phyloP scores from a whole-genome alignment of 2,113 vertebrate genomes.

The Aviceda subcristata region DNA sequence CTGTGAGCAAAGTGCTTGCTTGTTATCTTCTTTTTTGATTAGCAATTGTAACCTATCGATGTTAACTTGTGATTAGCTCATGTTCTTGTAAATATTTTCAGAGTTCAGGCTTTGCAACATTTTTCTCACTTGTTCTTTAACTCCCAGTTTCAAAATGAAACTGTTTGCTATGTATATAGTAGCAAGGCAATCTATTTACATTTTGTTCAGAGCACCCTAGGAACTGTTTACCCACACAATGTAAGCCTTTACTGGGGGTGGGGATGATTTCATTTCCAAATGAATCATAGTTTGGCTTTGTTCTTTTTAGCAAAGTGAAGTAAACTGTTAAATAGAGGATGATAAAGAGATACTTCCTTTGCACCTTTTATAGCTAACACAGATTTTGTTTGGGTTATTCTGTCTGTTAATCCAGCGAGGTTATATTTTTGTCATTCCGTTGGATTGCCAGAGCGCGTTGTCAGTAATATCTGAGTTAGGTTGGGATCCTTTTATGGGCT shows the following conservation, averaged over 20 bases:
- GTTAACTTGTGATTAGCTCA: not conserved
- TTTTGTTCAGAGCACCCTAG: constrained; percentile 38
- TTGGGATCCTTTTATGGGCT: constrained; percentile 55
- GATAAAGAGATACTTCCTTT: constrained; percentile 86
- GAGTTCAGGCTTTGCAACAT: not conserved
- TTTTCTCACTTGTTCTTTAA: constrained; percentile 55
- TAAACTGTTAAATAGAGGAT: constrained; percentile 84
- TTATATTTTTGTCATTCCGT: constrained; percentile 66
- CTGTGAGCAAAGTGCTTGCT: not conserved
- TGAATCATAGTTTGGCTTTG: constrained; percentile 72
- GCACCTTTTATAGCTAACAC: constrained; percentile 77
- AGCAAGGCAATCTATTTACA: constrained; percentile 72
- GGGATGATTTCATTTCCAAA: constrained; percentile 64
- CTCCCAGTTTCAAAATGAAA: constrained; percentile 45
- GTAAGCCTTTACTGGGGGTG: constrained; percentile 61
- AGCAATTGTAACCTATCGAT: not conserved
- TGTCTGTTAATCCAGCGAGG: constrained; percentile 65
- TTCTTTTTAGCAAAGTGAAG: constrained; percentile 66
- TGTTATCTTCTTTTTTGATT: not conserved
- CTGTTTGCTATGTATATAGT: constrained; percentile 58
- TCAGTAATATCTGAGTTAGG: constrained; percentile 5
- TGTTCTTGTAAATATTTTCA: constrained; percentile 46
- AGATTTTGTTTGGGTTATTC: constrained; percentile 83
- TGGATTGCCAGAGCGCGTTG: constrained; percentile 57
- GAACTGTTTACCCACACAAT: constrained; percentile 69